Conservation (phyloP, 2,797 vertebrate species). For the Cebuella pygmaea region DNA sequence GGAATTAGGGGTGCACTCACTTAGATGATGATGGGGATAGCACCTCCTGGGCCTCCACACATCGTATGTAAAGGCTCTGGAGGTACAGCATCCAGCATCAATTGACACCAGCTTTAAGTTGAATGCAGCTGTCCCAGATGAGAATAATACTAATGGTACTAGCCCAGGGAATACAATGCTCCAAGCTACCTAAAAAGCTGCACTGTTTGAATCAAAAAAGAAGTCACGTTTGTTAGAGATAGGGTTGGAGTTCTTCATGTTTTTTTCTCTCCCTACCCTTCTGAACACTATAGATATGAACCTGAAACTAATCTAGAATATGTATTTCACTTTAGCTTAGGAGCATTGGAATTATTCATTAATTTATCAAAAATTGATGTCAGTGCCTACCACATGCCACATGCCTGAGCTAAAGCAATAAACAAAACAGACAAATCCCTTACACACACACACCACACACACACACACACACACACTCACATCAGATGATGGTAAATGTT, state of each 20-base stretch:
- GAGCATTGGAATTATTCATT: neutral
- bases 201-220: neutral
- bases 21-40: neutral
- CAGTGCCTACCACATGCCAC: too few relatives aligned
- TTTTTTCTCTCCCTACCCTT: neutral
- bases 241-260: neutral
- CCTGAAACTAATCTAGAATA: neutral
- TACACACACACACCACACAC: neutral
- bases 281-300: neutral
- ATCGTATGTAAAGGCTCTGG: too few relatives aligned
- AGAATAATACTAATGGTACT: too few relatives aligned
- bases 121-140: rapidly evolving
- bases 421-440: neutral
- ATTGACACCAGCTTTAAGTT: neutral
- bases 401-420: neutral
- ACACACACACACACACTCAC: too few relatives aligned
- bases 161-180: too few relatives aligned
- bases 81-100: neutral
- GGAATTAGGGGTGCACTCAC: neutral
- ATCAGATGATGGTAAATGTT: too few relatives aligned
- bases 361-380: neutral
- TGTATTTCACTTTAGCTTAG: neutral
- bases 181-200: rapidly evolving
- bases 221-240: too few relatives aligned
- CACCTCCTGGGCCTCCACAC: neutral